phyloP scores from a whole-genome alignment of 2,888 invertebrate species.

The Synergus umbraculus region DNA sequence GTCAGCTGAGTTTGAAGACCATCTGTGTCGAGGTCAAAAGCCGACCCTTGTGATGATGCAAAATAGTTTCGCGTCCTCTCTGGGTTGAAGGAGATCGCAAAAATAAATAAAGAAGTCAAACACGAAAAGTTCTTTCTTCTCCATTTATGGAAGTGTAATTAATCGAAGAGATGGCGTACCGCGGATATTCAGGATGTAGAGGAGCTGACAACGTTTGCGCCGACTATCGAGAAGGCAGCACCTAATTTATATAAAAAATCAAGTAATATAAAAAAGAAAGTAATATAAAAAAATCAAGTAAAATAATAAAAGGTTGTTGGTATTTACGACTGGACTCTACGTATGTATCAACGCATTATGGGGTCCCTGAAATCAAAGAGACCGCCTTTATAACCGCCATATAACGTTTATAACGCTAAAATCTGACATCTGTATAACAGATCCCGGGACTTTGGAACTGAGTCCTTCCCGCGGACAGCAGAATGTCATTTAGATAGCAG shows the following conservation, averaged over 20 bases:
- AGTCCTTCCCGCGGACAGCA: constrained; percentile 33
- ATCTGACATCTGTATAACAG: constrained; percentile 74
- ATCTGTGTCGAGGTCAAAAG: background rate
- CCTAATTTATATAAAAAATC: constrained; percentile 56
- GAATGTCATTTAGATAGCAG: constrained; percentile 37
- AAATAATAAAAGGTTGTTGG: constrained; percentile 33
- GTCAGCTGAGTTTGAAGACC: background rate
- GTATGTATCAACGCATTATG: constrained; percentile 49
- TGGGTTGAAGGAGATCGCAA: background rate
- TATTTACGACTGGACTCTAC: constrained; percentile 39
- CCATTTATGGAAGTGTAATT: constrained; percentile 63
- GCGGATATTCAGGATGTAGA: constrained; percentile 48
- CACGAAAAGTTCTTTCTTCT: constrained; percentile 53
- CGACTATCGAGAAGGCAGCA: constrained; percentile 50
- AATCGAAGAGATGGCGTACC: constrained; percentile 53
- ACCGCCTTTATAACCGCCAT: constrained; percentile 67
- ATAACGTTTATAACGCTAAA: constrained; percentile 72
- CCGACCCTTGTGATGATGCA: constrained; percentile 12
- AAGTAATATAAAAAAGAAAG: no score
- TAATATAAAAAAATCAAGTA: constrained; percentile 46
- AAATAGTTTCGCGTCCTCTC: constrained; percentile 22
- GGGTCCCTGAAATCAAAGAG: constrained; percentile 67
- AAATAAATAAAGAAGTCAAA: constrained; percentile 33
- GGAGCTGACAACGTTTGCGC: constrained; percentile 53
- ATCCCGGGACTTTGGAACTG: constrained; percentile 57